Evolutionary conservation across 2,888 invertebrate species (phyloP).

Genomic region (Drosophila heteroneura): DNA sequence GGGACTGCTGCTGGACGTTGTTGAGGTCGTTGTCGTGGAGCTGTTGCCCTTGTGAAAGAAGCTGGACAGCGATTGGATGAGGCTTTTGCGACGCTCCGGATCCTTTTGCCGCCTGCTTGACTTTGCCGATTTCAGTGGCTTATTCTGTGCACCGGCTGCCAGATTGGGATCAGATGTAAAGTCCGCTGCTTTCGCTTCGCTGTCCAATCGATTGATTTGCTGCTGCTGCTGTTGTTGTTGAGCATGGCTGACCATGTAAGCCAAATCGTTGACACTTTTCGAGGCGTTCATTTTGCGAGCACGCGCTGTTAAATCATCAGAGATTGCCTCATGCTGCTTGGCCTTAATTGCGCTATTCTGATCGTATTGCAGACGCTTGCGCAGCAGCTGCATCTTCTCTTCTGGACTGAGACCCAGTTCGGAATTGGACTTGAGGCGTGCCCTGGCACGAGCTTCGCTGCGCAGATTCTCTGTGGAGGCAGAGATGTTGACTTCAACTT

Average conservation of each 20-base stretch:
- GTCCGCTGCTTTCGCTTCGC: slow-evolving; percentile 73
- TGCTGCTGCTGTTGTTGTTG: slow-evolving; percentile 54
- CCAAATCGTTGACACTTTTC: slow-evolving; percentile 85
- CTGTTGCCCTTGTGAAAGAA: slow-evolving; percentile 90
- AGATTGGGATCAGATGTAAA: slow-evolving; percentile 88
- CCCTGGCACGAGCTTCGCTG: slow-evolving; percentile 88
- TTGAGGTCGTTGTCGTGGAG: slow-evolving; percentile 78
- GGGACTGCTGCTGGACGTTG: slow-evolving; percentile 43
- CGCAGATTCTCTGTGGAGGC: slow-evolving; percentile 87
- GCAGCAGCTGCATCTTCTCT: slow-evolving; percentile 87
- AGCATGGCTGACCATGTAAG: slow-evolving; percentile 72
- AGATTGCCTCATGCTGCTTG: slow-evolving; percentile 43
- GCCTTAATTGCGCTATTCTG: slow-evolving; percentile 47
- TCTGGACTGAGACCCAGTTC: slow-evolving; percentile 91
- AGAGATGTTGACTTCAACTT: slow-evolving; percentile 44
- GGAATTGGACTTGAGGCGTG: slow-evolving; percentile 90
- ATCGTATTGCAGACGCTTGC: slow-evolving; percentile 84
- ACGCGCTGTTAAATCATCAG: slow-evolving; percentile 63
- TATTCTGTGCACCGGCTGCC: slow-evolving; percentile 51
- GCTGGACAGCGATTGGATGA: slow-evolving; percentile 93
- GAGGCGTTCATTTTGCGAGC: slow-evolving; percentile 85
- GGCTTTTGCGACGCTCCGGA: slow-evolving; percentile 91
- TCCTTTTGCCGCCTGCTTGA: slow-evolving; percentile 86
- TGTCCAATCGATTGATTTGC: slow-evolving; percentile 42
- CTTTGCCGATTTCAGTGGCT: slow-evolving; percentile 62